Evolutionary conservation across 1,140 invertebrate species (phyloP).

Genomic region (Phocides pigmalion): DNA sequence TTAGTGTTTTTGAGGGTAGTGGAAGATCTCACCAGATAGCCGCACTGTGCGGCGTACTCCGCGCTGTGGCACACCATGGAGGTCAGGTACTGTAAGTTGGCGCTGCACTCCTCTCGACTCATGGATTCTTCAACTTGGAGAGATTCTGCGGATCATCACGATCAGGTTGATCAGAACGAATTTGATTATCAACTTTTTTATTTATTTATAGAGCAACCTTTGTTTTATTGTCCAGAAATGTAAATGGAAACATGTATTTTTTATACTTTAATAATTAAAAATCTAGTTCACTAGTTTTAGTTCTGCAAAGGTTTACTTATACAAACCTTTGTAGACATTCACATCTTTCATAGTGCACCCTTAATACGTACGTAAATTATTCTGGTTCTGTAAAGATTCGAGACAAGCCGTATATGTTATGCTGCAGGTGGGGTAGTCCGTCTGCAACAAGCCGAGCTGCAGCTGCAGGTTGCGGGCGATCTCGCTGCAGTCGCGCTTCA

Average conservation of each 20-base stretch:
- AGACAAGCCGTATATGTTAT: conserved; percentile 47
- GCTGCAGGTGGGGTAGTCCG: conserved; percentile 35
- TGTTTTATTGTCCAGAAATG: no score
- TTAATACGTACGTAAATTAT: conserved; percentile 48
- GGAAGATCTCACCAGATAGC: conserved; percentile 54
- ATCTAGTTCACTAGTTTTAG: no score
- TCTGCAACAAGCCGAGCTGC: conserved; percentile 42
- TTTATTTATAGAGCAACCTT: no score
- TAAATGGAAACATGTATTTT: no score
- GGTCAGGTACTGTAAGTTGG: conserved; percentile 49
- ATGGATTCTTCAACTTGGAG: conserved; percentile 55
- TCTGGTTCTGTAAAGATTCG: conserved; percentile 48
- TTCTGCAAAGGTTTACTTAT: no score
- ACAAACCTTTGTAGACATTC: no score
- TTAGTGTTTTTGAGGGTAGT: neutral
- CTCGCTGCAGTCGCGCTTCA: conserved; percentile 41
- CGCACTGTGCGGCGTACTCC: conserved; percentile 57
- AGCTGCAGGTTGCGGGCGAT: conserved; percentile 44
- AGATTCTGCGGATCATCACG: neutral
- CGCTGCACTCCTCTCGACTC: conserved; percentile 49
- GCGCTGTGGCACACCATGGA: conserved; percentile 54
- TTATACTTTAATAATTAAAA: no score
- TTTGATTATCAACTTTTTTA: no score
- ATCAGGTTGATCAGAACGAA: no score
- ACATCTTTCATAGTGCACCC: no score